Conservation (phyloP, 2,797 vertebrate species). For the Chiloscyllium punctatum region DNA sequence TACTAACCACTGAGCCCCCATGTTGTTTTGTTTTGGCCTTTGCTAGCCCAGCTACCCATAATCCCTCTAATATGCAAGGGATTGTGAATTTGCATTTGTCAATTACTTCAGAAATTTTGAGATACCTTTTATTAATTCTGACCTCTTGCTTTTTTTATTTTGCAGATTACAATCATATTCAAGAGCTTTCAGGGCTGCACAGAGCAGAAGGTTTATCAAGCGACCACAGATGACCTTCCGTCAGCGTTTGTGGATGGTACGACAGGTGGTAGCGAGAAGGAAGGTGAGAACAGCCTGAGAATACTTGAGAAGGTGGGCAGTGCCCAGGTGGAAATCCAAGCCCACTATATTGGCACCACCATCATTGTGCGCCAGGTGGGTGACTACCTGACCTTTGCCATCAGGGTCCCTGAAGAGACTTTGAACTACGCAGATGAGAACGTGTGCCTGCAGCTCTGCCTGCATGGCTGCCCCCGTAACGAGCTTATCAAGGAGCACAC, state of each 20-base stretch:
- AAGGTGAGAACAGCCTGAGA: constrained; percentile 61
- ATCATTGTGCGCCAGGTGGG: constrained; percentile 69
- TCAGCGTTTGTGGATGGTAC: constrained; percentile 69
- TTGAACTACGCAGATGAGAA: constrained; percentile 60
- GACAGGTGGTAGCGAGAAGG: constrained; percentile 50
- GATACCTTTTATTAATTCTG: neutral
- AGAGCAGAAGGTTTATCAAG: constrained; percentile 76
- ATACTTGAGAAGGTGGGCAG: constrained; percentile 55
- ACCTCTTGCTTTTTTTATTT: neutral
- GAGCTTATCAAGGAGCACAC: constrained; percentile 74
- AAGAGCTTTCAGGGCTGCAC: constrained; percentile 70
- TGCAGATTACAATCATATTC: constrained; percentile 74
- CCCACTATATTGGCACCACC: constrained; percentile 68
- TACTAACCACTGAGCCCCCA: too few relatives aligned
- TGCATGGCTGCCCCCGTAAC: constrained; percentile 68
- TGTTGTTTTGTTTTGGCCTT: neutral
- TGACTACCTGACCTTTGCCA: constrained; percentile 73
- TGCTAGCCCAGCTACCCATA: neutral
- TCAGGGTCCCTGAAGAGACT: constrained; percentile 69
- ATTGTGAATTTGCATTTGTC: neutral
- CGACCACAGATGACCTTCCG: constrained; percentile 67
- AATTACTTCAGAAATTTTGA: neutral
- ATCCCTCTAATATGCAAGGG: neutral
- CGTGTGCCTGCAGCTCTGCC: constrained; percentile 67
- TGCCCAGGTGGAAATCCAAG: constrained; percentile 65